A percentile compares a stretch with the other conserved stretches of the same genome.
Evolutionary conservation across 2,888 invertebrate species (phyloP).

Genomic region (Stenchaetothrips biformis): DNA sequence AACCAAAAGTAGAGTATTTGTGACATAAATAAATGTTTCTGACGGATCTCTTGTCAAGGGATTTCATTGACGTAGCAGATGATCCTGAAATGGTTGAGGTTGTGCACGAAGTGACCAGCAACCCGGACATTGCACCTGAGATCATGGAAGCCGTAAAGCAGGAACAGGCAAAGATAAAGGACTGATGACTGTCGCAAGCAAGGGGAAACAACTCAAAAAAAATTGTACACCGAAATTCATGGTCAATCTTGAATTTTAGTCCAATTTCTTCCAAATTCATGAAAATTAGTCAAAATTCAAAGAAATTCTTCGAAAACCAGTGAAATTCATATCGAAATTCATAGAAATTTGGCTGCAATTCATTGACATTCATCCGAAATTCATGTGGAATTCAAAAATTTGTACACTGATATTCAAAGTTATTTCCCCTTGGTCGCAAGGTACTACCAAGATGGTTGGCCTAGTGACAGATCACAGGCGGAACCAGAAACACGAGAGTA

Average conservation of each 20-base stretch:
- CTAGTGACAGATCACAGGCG: conserved; percentile 24
- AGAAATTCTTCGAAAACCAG: too few relatives aligned
- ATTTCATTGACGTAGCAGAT: conserved; percentile 18
- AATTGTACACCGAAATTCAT: too few relatives aligned
- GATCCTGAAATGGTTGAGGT: conserved; percentile 26
- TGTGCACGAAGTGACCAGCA: conserved; percentile 29
- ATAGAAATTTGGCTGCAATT: too few relatives aligned
- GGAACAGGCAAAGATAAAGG: conserved; percentile 26
- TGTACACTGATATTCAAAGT: too few relatives aligned
- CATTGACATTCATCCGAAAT: too few relatives aligned
- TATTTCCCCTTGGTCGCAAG: too few relatives aligned
- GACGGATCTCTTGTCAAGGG: conserved; percentile 29
- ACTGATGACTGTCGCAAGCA: conserved; percentile 10
- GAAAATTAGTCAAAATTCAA: too few relatives aligned
- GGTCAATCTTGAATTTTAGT: too few relatives aligned
- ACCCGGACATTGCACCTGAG: background rate
- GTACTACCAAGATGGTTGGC: conserved; percentile 30
- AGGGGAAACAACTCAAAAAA: too few relatives aligned
- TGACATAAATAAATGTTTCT: conserved; percentile 28
- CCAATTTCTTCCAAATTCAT: too few relatives aligned
- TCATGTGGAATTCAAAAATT: too few relatives aligned
- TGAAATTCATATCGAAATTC: too few relatives aligned
- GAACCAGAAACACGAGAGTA: conserved; percentile 27
- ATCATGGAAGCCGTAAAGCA: background rate
- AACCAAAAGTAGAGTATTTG: conserved; percentile 28